Evolutionary conservation across 2,888 invertebrate genomes (phyloP).

Genomic region (Schizotus pectinicornis): DNA sequence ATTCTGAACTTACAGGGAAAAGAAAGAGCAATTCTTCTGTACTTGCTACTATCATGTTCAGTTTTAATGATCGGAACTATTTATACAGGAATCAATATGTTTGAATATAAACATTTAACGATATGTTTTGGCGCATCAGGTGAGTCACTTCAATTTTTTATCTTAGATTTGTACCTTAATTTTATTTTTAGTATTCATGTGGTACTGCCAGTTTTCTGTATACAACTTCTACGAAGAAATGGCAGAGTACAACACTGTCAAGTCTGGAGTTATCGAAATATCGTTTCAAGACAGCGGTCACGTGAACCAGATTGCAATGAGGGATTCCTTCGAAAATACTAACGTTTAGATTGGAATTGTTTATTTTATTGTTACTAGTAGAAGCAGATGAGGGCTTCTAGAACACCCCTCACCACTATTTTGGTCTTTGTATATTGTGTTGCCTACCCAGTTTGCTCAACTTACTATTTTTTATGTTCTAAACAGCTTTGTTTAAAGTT

Average conservation of each 20-base stretch:
- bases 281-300: slow-evolving; percentile 29
- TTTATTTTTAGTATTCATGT: slow-evolving; percentile 40
- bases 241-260: slow-evolving; percentile 44
- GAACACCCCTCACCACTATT: too few species aligned
- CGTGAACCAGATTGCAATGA: slow-evolving; percentile 36
- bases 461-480: too few species aligned
- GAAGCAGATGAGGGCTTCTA: too few species aligned
- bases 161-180: background rate
- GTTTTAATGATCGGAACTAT: slow-evolving; percentile 45
- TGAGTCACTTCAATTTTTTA: slow-evolving; percentile 33
- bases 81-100: slow-evolving; percentile 43
- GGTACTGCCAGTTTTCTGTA: slow-evolving; percentile 46
- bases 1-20: slow-evolving; percentile 42
- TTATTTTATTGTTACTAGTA: too few species aligned
- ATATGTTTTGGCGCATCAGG: slow-evolving; percentile 36
- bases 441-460: too few species aligned
- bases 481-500: too few species aligned
- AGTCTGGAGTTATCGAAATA: slow-evolving; percentile 46
- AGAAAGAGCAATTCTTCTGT: slow-evolving; percentile 44
- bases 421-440: too few species aligned
- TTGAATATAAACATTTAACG: slow-evolving; percentile 33
- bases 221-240: slow-evolving; percentile 47
- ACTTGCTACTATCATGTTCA: slow-evolving; percentile 42
- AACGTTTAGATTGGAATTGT: too few species aligned
- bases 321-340: slow-evolving; percentile 37